A percentile compares a stretch with the other conserved stretches of the same genome.
These are phyloP conservation scores for Diplosoma virens DNA, from an alignment of 23 tunicate species.

Conservation along the genomic window DNA sequence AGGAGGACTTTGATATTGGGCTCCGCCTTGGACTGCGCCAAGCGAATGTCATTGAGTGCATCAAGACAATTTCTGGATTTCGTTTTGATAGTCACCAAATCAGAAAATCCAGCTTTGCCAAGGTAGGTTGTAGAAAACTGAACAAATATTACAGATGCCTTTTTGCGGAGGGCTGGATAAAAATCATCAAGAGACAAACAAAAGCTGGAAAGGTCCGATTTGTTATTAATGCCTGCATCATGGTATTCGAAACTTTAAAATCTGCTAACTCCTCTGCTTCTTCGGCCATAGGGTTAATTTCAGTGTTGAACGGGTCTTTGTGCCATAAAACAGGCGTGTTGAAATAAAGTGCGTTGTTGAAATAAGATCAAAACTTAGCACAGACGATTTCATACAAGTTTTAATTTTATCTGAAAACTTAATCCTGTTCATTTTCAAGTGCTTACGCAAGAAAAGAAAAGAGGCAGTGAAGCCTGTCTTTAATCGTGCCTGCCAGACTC, in stretches of 20 bases:
- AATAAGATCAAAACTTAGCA: neutral
- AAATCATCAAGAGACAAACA: neutral
- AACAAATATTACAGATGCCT: neutral
- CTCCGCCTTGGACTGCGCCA: neutral
- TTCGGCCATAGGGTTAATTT: neutral
- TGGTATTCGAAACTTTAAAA: neutral
- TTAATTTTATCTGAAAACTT: constrained; percentile 17
- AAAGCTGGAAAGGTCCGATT: neutral
- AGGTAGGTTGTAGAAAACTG: neutral
- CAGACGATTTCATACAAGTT: constrained; percentile 16
- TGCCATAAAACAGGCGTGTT: neutral
- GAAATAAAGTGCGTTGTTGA: neutral
- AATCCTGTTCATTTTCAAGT: constrained; percentile 7
- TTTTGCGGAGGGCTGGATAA: neutral
- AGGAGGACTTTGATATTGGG: neutral
- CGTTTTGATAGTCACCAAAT: neutral
- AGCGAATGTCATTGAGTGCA: neutral
- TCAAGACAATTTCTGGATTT: neutral
- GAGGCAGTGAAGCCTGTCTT: constrained; percentile 26
- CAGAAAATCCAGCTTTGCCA: neutral
- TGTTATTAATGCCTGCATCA: neutral
- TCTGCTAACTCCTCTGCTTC: neutral
- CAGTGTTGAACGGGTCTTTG: neutral
- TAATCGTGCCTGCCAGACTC: constrained; percentile 37
- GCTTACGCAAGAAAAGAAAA: neutral